Conservation (phyloP, 2,113 vertebrate species). For the Pseudolaguvia tuberculata region DNA sequence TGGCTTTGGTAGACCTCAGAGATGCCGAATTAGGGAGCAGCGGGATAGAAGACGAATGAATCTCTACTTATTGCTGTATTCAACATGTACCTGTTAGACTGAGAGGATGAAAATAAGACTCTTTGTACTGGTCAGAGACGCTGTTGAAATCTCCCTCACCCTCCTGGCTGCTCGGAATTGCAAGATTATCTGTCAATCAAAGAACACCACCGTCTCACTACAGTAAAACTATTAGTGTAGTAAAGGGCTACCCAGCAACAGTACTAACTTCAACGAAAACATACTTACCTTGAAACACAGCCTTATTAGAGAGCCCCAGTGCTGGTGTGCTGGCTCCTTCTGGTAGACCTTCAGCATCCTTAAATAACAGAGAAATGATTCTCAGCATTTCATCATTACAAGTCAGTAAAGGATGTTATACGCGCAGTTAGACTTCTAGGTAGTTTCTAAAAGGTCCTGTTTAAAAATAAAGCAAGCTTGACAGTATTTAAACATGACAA, state of each 20-base stretch:
- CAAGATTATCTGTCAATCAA: conserved; percentile 68
- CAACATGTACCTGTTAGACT: conserved; percentile 75
- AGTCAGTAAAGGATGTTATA: not conserved
- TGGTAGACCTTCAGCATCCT: conserved; percentile 76
- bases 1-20: no score
- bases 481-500: no score
- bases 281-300: conserved; percentile 87
- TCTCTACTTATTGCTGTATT: not conserved
- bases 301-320: conserved; percentile 96
- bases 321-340: conserved; percentile 95
- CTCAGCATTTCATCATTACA: not conserved
- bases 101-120: conserved; percentile 83
- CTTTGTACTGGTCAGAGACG: conserved; percentile 78
- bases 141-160: conserved; percentile 68
- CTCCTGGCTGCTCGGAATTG: conserved; percentile 52
- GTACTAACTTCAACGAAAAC: not conserved
- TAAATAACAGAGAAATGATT: conserved; percentile 26
- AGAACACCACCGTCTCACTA: conserved; percentile 12
- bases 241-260: not conserved
- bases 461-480: no score
- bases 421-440: not conserved
- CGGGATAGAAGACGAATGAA: no score
- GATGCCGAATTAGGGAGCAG: no score
- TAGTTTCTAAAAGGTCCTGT: not conserved
- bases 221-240: not conserved